Conservation (phyloP, 2,888 invertebrate species). For the Drosophila yooni region DNA sequence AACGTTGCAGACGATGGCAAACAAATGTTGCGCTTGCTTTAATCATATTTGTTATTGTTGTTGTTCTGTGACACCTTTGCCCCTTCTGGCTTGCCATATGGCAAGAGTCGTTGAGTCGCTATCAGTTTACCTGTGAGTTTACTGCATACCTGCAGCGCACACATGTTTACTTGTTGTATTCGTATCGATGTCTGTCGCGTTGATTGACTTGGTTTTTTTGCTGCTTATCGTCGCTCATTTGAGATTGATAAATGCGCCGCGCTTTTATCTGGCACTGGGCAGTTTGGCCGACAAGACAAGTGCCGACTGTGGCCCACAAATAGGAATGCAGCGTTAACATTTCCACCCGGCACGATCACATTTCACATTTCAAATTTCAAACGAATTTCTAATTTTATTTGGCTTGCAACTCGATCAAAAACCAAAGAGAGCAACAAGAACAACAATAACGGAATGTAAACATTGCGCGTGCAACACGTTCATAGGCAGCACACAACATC, state of each 20-base stretch:
- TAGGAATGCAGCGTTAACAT: slow-evolving; percentile 45
- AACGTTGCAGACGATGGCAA: slow-evolving; percentile 32
- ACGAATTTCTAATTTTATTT: slow-evolving; percentile 31
- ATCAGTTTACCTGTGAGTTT: slow-evolving; percentile 44
- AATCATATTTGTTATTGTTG: slow-evolving; percentile 37
- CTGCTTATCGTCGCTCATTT: slow-evolving; percentile 10
- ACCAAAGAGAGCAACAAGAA: background rate
- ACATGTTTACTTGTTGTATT: slow-evolving; percentile 36
- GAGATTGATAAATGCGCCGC: slow-evolving; percentile 8
- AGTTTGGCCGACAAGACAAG: slow-evolving; percentile 30
- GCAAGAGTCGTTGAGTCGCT: slow-evolving; percentile 21
- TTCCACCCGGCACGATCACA: slow-evolving; percentile 45
- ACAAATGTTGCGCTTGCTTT: slow-evolving; percentile 28
- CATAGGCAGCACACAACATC: background rate
- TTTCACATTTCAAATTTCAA: slow-evolving; percentile 51
- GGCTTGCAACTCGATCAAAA: slow-evolving; percentile 11
- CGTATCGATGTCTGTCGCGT: slow-evolving; percentile 46
- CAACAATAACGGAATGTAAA: slow-evolving; percentile 32
- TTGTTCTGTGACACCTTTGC: slow-evolving; percentile 25
- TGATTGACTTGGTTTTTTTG: slow-evolving; percentile 49
- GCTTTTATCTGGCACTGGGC: slow-evolving; percentile 32
- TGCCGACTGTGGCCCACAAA: slow-evolving; percentile 33
- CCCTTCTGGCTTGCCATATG: slow-evolving; percentile 29
- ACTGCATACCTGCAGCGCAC: slow-evolving; percentile 17
- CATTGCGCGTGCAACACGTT: slow-evolving; percentile 24